Evolutionary conservation across 64 coral and sea anemone species (phyloP), one percentile per base, ranked within the genome.

Genomic region (Pachyseris speciosa): DNA sequence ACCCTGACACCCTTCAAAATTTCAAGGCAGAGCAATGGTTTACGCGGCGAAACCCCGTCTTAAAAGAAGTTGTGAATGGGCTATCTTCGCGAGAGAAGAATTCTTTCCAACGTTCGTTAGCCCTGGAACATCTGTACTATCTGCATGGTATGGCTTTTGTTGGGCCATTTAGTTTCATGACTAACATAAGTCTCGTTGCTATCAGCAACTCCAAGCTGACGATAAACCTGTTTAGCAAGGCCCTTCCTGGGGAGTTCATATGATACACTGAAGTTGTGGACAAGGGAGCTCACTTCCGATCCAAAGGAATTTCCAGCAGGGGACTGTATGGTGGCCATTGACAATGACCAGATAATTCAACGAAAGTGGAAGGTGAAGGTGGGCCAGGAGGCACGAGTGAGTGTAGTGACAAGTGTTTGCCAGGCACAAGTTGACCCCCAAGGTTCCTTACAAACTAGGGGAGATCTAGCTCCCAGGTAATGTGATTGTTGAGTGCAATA

Each of bases 391-490:
- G 3, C 31, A 20, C 27, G 78, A 10, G 78, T 83, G 51, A 32
- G 78, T 8, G 48, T 83, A 30, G 48, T 83, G 33, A 83, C 78
- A 2, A 83, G 78, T 83, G 78, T 83, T 4, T 83, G 78, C 49
- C 78, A 83, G 78, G 78, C 78, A 0, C 49, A 55, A 20, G 48
- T 83, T 6, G 20, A 83, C 53, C 1, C 15, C 9, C 1, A 3
- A 6, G 44, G 48, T 9, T n/a, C 39, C 2, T 17, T 8, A 58
- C 78, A 83, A 36, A 83, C 3, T 2, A 42, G 78, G 9, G 7
- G 33, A 12, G 78, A 83, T 36, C 51, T 83, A 0, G 39, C 48
- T 29, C 78, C 78, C 1, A 83, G 78, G 78, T 83, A 60, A 41
- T 74, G 45, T n/a, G n/a, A n/a, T n/a, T n/a, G n/a, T n/a, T n/a